Percentiles rank a stretch among this genome's conserved stretches.
Evolutionary conservation across 2,113 vertebrate genomes (phyloP).

Genomic region (Channa argus): DNA sequence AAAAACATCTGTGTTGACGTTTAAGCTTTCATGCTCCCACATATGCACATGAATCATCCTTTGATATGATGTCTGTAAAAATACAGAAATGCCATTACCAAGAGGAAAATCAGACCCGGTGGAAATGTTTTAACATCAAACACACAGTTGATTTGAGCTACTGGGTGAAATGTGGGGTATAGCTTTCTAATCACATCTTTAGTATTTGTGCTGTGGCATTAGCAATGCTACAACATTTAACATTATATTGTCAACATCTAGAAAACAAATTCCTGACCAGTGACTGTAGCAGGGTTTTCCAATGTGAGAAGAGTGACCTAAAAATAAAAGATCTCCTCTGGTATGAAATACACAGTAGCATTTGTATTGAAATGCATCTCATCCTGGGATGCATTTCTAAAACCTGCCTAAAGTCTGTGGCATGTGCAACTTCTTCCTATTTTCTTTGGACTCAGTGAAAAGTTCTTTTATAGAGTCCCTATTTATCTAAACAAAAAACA

Average conservation of each 20-base stretch:
- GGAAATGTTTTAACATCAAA: neutral
- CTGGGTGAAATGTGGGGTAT: too few species aligned
- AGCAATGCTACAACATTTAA: too few species aligned
- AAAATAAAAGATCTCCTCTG: neutral
- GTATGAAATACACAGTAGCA: too few species aligned
- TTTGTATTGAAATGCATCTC: too few species aligned
- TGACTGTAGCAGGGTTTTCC: neutral
- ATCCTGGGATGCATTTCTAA: too few species aligned
- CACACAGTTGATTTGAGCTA: neutral
- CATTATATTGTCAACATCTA: neutral
- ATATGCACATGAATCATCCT: slow-evolving; percentile 2
- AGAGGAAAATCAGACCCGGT: neutral
- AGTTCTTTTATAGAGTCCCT: neutral
- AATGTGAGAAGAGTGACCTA: neutral
- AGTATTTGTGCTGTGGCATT: neutral
- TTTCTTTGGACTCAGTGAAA: neutral
- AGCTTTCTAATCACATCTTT: neutral
- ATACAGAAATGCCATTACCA: neutral
- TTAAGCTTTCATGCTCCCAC: neutral
- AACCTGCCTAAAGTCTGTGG: too few species aligned
- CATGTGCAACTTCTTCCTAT: neutral
- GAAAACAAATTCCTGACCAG: neutral
- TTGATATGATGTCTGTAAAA: neutral
- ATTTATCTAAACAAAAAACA: slow-evolving; percentile 10
- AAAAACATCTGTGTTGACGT: neutral